Evolutionary conservation across 1,140 invertebrate genomes (phyloP).

Genomic region (Lepidostoma basale): DNA sequence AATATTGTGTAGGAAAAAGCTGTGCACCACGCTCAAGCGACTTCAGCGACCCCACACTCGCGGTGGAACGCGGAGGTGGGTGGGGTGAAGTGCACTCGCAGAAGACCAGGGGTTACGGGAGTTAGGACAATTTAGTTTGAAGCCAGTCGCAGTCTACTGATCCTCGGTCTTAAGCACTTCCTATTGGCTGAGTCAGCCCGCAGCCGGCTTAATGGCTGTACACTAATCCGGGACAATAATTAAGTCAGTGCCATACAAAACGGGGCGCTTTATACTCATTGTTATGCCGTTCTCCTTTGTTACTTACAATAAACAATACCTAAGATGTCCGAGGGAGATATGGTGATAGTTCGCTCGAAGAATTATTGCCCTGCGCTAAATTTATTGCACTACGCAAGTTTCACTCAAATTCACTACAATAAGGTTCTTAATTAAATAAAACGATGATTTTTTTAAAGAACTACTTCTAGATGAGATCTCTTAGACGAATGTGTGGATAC

Average conservation of each 20-base stretch:
- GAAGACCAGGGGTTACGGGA: slow-evolving; percentile 34
- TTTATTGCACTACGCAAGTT: too few relatives aligned
- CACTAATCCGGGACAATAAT: slow-evolving; percentile 41
- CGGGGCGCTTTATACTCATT: slow-evolving; percentile 23
- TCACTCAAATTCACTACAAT: too few relatives aligned
- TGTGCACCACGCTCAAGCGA: not conserved
- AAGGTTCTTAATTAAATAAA: too few relatives aligned
- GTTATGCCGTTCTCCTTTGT: slow-evolving; percentile 10
- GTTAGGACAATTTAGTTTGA: slow-evolving; percentile 40
- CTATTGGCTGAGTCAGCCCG: slow-evolving; percentile 40
- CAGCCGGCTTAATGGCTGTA: slow-evolving; percentile 35
- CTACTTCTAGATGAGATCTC: too few relatives aligned
- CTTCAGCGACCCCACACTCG: not conserved
- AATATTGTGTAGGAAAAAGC: not conserved
- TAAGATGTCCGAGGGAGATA: slow-evolving; percentile 1
- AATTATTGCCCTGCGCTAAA: too few relatives aligned
- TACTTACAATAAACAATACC: slow-evolving; percentile 12
- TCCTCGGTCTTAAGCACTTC: slow-evolving; percentile 44
- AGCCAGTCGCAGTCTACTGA: slow-evolving; percentile 30
- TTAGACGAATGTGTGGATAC: too few relatives aligned
- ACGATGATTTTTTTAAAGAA: too few relatives aligned
- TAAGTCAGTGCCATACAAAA: slow-evolving; percentile 35
- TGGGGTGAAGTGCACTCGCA: slow-evolving; percentile 10
- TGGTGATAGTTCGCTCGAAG: not conserved
- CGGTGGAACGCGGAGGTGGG: not conserved